A percentile compares a stretch with the other conserved stretches of the same genome.
phyloP scores from a whole-genome alignment of 1,140 invertebrate species.

The Drosophila navojoa region DNA sequence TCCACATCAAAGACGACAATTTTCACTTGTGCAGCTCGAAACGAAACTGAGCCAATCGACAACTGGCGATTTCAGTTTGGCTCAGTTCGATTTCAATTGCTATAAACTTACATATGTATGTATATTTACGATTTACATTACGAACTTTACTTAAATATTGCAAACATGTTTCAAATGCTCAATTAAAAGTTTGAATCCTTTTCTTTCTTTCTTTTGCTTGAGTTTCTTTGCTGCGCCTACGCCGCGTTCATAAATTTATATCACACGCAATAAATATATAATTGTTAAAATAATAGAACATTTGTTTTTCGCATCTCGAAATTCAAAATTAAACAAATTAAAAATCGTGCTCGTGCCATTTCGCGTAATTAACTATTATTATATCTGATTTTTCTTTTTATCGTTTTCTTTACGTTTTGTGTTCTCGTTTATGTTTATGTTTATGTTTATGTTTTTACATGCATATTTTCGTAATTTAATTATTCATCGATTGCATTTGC shows the following conservation, averaged over 20 bases:
- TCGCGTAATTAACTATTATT: constrained; percentile 17
- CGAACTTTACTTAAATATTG: constrained; percentile 56
- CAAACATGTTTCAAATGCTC: constrained; percentile 51
- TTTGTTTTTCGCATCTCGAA: constrained; percentile 17
- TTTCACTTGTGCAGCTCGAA: constrained; percentile 59
- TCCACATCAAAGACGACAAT: constrained; percentile 14
- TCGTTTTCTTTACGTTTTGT: constrained; percentile 3
- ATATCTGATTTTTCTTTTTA: not conserved
- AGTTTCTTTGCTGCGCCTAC: constrained; percentile 29
- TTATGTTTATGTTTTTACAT: constrained; percentile 17
- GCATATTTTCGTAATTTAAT: constrained; percentile 29
- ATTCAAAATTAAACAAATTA: constrained; percentile 28
- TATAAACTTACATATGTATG: constrained; percentile 44
- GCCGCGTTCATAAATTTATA: constrained; percentile 75
- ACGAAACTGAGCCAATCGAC: constrained; percentile 54
- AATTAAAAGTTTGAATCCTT: constrained; percentile 45
- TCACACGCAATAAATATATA: constrained; percentile 80
- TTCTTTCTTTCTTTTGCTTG: constrained; percentile 6
- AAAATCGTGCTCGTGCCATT: constrained; percentile 24
- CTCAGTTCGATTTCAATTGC: constrained; percentile 68
- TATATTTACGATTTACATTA: constrained; percentile 18
- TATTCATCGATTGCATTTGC: constrained; percentile 32
- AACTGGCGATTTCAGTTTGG: not conserved
- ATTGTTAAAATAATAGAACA: constrained; percentile 51
- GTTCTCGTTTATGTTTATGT: not conserved